These are phyloP conservation scores for Orthosia cruda DNA, from an alignment of 2,888 invertebrate species.

Conservation along the genomic window DNA sequence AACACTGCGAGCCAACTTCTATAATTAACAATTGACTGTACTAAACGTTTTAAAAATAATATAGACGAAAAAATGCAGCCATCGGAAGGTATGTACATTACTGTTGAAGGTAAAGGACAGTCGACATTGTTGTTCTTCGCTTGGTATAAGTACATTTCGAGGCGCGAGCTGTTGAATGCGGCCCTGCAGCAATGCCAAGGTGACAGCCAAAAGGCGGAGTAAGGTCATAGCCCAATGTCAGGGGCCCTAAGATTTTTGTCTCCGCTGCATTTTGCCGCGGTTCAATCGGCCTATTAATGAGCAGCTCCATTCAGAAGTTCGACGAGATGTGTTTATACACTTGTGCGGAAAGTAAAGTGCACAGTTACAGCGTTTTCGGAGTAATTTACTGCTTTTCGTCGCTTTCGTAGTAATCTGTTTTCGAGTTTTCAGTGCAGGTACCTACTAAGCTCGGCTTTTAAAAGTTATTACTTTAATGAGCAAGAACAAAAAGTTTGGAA, in stretches of 20 bases:
- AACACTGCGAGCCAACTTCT: constrained; percentile 71
- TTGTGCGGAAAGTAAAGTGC: constrained; percentile 43
- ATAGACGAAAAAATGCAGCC: constrained; percentile 70
- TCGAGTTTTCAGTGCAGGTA: neutral
- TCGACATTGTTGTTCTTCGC: constrained; percentile 59
- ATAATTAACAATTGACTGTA: constrained; percentile 74
- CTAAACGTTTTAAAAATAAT: constrained; percentile 67
- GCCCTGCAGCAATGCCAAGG: constrained; percentile 90
- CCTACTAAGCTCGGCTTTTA: neutral
- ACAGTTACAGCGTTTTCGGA: constrained; percentile 28
- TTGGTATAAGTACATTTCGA: constrained; percentile 78
- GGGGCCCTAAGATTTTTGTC: constrained; percentile 89
- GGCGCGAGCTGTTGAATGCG: constrained; percentile 77
- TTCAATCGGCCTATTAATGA: constrained; percentile 51
- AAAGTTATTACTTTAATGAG: neutral
- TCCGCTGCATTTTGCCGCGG: constrained; percentile 72
- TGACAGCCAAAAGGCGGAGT: constrained; percentile 87
- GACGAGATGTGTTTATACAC: constrained; percentile 30
- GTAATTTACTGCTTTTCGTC: constrained; percentile 35
- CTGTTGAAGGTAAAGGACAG: constrained; percentile 66
- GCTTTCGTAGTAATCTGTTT: constrained; percentile 14
- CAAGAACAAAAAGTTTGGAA: neutral
- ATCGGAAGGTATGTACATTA: constrained; percentile 40
- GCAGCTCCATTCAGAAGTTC: constrained; percentile 48
- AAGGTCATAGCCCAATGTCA: constrained; percentile 90